These are phyloP conservation scores for Plusia festucae DNA, from an alignment of 2,888 invertebrate genomes.

Conservation along the genomic window DNA sequence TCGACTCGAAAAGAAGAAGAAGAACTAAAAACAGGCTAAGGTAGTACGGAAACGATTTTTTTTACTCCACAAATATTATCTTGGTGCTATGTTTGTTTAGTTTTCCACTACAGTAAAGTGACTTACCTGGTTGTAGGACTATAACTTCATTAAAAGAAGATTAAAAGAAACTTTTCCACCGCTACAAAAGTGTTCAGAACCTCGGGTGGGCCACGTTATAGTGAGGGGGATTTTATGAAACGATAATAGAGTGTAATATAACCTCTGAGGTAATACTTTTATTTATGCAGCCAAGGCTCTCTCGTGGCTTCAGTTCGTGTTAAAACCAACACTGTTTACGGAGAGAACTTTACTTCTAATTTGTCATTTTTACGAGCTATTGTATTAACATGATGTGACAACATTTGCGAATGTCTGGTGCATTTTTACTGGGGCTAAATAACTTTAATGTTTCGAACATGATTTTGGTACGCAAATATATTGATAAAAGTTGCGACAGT, in stretches of 20 bases:
- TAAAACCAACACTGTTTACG: background rate
- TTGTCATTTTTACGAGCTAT: slow-evolving; percentile 1
- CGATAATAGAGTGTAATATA: slow-evolving; percentile 67
- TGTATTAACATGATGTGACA: background rate
- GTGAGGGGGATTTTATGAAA: slow-evolving; percentile 66
- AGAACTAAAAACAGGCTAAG: too few species aligned
- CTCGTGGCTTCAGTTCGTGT: background rate
- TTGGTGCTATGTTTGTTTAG: slow-evolving; percentile 39
- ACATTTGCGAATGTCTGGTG: background rate
- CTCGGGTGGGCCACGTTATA: slow-evolving; percentile 50
- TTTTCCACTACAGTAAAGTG: slow-evolving; percentile 58
- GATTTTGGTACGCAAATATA: background rate
- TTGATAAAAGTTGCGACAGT: too few species aligned
- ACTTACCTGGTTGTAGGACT: slow-evolving; percentile 71
- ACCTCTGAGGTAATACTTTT: slow-evolving; percentile 52
- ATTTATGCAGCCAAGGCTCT: slow-evolving; percentile 32
- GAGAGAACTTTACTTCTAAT: background rate
- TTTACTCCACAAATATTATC: slow-evolving; percentile 27
- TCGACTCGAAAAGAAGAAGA: too few species aligned
- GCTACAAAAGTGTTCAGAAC: slow-evolving; percentile 69
- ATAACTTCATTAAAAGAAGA: slow-evolving; percentile 84
- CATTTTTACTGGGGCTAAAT: background rate
- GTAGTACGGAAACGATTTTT: too few species aligned
- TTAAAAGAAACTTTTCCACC: slow-evolving; percentile 77
- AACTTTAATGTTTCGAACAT: background rate